Conservation (phyloP, 2,113 vertebrate genomes). For the Progne subis region DNA sequence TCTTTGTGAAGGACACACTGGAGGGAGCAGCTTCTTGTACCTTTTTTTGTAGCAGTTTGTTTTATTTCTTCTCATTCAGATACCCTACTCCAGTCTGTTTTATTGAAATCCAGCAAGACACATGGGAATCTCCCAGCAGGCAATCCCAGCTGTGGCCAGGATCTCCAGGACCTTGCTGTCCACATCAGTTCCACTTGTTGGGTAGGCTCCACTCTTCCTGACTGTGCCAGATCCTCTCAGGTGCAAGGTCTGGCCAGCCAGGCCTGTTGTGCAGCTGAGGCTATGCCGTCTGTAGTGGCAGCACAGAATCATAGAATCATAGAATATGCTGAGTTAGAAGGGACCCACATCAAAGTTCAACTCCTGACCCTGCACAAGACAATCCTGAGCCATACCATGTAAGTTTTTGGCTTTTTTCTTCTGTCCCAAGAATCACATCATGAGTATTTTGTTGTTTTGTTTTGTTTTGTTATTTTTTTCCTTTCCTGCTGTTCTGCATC, state of each 20-base stretch:
- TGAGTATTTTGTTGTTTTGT: not conserved
- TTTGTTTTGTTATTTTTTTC: not conserved
- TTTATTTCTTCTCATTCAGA: not conserved
- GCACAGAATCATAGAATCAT: not conserved
- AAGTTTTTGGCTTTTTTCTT: not conserved
- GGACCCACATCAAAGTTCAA: not conserved
- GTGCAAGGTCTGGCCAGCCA: not conserved
- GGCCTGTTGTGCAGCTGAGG: not conserved
- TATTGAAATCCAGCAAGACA: not conserved
- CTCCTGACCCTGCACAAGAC: not conserved
- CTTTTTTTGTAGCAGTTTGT: not conserved
- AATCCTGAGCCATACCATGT: not conserved
- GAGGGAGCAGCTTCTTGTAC: not conserved
- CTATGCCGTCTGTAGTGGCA: fast-evolving
- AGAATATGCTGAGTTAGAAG: not conserved
- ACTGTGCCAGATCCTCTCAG: not conserved
- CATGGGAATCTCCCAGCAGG: not conserved
- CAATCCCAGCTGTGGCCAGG: not conserved
- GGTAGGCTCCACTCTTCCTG: not conserved
- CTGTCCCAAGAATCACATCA: not conserved
- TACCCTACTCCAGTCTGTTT: not conserved
- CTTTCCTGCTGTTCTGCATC: not conserved
- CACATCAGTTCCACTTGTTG: not conserved
- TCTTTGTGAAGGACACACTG: not conserved
- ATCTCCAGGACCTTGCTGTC: not conserved